Evolutionary conservation across 1,140 invertebrate species (phyloP), one percentile per base, ranked within the genome.

Genomic region (Melipona quadrifasciata): DNA sequence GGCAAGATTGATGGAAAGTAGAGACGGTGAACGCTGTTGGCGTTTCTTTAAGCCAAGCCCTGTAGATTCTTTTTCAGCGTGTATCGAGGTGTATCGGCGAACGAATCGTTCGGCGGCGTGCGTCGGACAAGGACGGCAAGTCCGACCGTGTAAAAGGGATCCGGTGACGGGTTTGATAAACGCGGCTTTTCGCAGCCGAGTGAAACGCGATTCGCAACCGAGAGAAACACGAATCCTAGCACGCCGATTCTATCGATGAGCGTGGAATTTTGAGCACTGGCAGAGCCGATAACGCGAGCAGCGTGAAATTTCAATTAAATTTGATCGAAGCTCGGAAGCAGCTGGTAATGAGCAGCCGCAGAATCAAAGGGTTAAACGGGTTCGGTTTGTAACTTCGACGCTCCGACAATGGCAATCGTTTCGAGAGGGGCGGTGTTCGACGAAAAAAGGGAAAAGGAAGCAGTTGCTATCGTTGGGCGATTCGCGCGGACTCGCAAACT

Each of bases 281-380:
- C 12, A 0, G 21, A 75, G 31, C 57, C 39, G 55, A 76, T 57
- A n/a, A 34, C 16, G 24, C n/a, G 14, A 2, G n/a, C n/a, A 27
- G 71, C 31, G 34, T 77, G 39, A 61, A 77, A 77, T 77, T 77
- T 65, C 74, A 61, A 77, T 77, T 77, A 61, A 77, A 77, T 77
- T 19, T 39, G 57, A 61, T 64, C 74, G 19, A 31, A 55, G 47
- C 17, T 10, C 21, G 47, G 11, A n/a, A 19, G 39, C 14, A 16
- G 8, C 74, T 51, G 16, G 24, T 77, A 64, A 64, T 47, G 21
- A 77, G 24, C 34, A 64, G n/a, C 16, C 34, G 16, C 21, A 24
- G 21, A 39, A 34, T 77, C 57, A n/a, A 75, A 58, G 73, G 19
- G 2, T 61, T n/a, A 39, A 39, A 47, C 57, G 21, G 58, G 19